Evolutionary conservation across 2,797 vertebrate species (phyloP), one percentile per base, ranked within the genome.

Genomic region (Prionace glauca): DNA sequence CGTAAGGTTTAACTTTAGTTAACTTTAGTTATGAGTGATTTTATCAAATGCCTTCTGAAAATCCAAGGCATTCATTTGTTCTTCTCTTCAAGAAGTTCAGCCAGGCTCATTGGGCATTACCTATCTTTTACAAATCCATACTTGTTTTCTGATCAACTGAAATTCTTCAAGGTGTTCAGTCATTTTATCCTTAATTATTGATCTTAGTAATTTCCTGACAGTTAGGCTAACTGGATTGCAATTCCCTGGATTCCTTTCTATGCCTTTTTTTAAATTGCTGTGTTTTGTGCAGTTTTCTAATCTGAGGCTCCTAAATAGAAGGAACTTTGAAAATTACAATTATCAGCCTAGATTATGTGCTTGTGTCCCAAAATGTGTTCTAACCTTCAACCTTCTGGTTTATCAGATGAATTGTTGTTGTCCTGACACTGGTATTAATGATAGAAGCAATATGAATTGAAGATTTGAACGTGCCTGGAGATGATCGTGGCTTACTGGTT

Each of bases 391-490:
- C 14, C 10, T 65, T 65, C 26, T 88, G 77, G 16, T 81, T 16
- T 91, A n/a, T 67, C 60, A 91, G 16, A 9, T 91, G 32, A 91
- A 65, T 22, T 32, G 20, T 65, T 65, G 0, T 1, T 91, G n/a
- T n/a, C 29, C 56, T n/a, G 88, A 91, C 16, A 65, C n/a, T 91
- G 14, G 88, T 91, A 29, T 90, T 90, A 92, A 62, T 92, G 36
- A 16, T 92, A 1, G n/a, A 7, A 81, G 36, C 16, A 81, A 81
- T 36, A 81, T 26, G 7, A 29, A 14, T 11, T 62, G 60, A 36
- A 65, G n/a, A 91, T n/a, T 65, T 65, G 60, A 91, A 32, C 0
- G 4, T 91, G 14, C 88, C 60, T 16, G 20, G 7, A 65, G 32
- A n/a, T 88, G 9, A 88, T 65, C 20, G 9, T 18, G n/a, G 36